Base-by-base conservation (phyloP, 2,888 invertebrate genomes). In the Ophioninae sp. region DNA sequence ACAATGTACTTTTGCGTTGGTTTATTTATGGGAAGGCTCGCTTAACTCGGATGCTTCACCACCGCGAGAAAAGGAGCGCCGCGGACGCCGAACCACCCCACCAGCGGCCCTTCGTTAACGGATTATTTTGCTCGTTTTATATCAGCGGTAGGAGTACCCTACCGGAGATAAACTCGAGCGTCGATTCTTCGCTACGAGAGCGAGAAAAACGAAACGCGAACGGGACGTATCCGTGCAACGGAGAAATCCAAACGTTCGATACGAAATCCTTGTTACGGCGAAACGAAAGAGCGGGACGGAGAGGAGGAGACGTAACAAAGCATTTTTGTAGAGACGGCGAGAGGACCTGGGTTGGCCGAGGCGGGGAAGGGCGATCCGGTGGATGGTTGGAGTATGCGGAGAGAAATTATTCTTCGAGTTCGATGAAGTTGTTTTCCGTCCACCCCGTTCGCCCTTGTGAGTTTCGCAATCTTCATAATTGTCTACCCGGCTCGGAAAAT, bases 1-100 rank as follows among this genome's bases (percentile, higher is more conserved):
- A 89, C 88, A 89, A 89, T 89, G 86, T 86, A 87, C 86, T 87
- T 87, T 86, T 87, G 87, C 88, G 81, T 87, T 82, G 84, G 86
- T 86, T 87, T 87, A 87, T 87, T 87, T 87, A 87, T 86, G 84
- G 85, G 82, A 65, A 85, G 78, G 81, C 80, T 83, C 77, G 78
- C 77, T 72, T 76, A 81, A 30, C 30, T 30, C 78, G 76, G 79
- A 79, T 79, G 73, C 76, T 84, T 79, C 79, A 61, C 72, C 75
- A 75, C 80, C 70, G 44, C 59, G 68, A 65, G 80, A 64, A 73
- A 80, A 65, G 73, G 44, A 67, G 79, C 61, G 69, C 56, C 79
- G 61, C 56, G 44, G 70, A 59, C 79, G 61, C 39, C 75, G 57
- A 69, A 78, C 68, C 81, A 85, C 79, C 77, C 77, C 75, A 39